A percentile compares a stretch with the other conserved stretches of the same genome.
Evolutionary conservation across 1,140 invertebrate species (phyloP).

Genomic region (Trichogramma pretiosum): DNA sequence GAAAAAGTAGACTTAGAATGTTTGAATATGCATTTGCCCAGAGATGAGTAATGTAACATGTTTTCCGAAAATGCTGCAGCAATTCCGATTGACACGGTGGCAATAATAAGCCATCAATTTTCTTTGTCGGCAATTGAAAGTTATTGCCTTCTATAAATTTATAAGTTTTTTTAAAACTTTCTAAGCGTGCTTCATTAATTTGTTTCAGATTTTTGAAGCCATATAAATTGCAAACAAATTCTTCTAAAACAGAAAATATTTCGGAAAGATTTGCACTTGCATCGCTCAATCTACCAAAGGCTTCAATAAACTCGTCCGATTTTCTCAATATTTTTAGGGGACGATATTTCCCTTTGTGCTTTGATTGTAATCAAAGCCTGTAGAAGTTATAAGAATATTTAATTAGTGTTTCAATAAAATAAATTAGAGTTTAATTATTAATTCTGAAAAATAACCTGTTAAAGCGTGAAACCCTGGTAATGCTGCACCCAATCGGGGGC

Average conservation of each 20-base stretch:
- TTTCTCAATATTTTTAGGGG: slow-evolving; percentile 20
- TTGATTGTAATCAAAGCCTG: slow-evolving; percentile 38
- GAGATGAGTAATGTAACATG: not conserved
- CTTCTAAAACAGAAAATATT: slow-evolving; percentile 1
- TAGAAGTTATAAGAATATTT: too few species aligned
- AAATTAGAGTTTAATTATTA: too few species aligned
- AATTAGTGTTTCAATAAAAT: too few species aligned
- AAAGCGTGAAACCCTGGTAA: slow-evolving; percentile 35
- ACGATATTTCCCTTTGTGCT: slow-evolving; percentile 26
- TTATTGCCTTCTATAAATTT: not conserved
- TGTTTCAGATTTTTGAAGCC: not conserved
- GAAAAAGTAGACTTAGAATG: not conserved
- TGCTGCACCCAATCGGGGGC: slow-evolving; percentile 20
- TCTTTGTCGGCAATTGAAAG: not conserved
- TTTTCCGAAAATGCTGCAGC: too few species aligned
- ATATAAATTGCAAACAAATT: slow-evolving; percentile 18
- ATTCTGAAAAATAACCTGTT: too few species aligned
- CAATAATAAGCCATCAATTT: not conserved
- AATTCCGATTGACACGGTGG: not conserved
- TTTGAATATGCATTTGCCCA: not conserved
- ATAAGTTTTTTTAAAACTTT: slow-evolving; percentile 1
- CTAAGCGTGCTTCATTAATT: slow-evolving; percentile 14
- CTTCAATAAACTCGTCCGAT: slow-evolving; percentile 9
- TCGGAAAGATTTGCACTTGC: not conserved
- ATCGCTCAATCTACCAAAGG: not conserved